A percentile compares a stretch with the other conserved stretches of the same genome.
Evolutionary conservation across 2,113 vertebrate genomes (phyloP).

Genomic region (Ictalurus furcatus): DNA sequence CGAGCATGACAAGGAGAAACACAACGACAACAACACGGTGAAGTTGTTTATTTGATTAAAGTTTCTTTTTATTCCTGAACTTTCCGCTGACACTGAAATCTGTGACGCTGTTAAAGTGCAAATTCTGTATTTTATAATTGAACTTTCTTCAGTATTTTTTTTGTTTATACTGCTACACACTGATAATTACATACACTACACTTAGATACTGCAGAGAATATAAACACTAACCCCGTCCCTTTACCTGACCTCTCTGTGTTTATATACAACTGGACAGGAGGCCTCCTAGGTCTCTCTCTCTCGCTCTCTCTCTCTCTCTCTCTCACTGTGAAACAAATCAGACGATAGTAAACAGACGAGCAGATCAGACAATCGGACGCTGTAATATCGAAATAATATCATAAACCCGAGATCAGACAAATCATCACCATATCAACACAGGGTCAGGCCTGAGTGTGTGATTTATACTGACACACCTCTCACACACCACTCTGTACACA

Average conservation of each 20-base stretch:
- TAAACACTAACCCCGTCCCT: background rate
- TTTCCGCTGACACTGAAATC: too few relatives aligned
- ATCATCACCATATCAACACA: background rate
- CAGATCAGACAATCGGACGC: background rate
- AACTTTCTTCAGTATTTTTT: too few relatives aligned
- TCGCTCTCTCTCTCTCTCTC: too few relatives aligned
- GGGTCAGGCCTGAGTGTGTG: too few relatives aligned
- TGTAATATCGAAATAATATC: background rate
- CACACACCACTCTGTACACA: background rate
- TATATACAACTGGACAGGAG: background rate
- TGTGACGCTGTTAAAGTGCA: too few relatives aligned
- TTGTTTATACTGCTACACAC: background rate
- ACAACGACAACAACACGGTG: too few relatives aligned
- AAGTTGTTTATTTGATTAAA: too few relatives aligned
- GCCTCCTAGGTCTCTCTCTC: too few relatives aligned
- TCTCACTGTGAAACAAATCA: background rate
- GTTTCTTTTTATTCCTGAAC: too few relatives aligned
- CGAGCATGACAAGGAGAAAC: background rate
- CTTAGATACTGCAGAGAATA: background rate
- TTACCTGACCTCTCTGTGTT: background rate
- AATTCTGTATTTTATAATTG: too few relatives aligned
- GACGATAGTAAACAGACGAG: background rate
- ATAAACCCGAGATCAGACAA: background rate
- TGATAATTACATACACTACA: background rate
- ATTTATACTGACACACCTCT: too few relatives aligned